These are phyloP conservation scores for Tenodera sinensis DNA, from an alignment of 2,888 invertebrate species.

Conservation along the genomic window DNA sequence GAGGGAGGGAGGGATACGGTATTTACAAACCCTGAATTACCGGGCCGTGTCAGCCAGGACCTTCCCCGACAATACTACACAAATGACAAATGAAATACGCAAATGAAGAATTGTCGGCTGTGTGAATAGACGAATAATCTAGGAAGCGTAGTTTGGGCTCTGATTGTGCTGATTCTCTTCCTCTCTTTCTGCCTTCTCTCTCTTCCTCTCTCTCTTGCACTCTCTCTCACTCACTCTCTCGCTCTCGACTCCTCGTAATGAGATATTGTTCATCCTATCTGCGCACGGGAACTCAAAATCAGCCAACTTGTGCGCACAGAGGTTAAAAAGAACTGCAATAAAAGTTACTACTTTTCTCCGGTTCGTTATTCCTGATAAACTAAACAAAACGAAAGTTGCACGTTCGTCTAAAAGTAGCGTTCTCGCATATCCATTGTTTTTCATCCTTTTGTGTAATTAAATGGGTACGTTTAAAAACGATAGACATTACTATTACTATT, in stretches of 20 bases:
- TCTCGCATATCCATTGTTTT: too few species aligned
- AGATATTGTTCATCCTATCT: slow-evolving; percentile 29
- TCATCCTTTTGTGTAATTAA: too few species aligned
- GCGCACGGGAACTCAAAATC: slow-evolving; percentile 22
- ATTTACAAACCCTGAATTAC: slow-evolving; percentile 33
- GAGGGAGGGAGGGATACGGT: slow-evolving; percentile 5
- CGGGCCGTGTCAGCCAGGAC: slow-evolving; percentile 12
- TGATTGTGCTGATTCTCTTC: slow-evolving; percentile 27
- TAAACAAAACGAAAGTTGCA: not conserved
- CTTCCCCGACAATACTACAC: slow-evolving; percentile 46
- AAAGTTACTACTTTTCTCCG: not conserved
- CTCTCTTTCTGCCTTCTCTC: not conserved
- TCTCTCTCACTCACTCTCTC: not conserved
- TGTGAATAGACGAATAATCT: slow-evolving; percentile 42
- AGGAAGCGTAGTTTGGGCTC: slow-evolving; percentile 7
- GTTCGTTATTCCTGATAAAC: not conserved
- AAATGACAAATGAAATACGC: slow-evolving; percentile 55
- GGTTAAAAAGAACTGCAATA: not conserved
- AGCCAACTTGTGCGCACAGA: not conserved
- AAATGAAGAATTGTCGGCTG: slow-evolving; percentile 53
- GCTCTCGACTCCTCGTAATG: slow-evolving; percentile 23
- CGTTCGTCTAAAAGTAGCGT: too few species aligned
- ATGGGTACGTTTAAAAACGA: too few species aligned
- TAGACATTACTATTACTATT: too few species aligned
- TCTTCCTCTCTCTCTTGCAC: not conserved